A percentile compares a stretch with the other conserved stretches of the same genome.
Conservation (phyloP, 2,113 vertebrate genomes). For the Lagopus leucura region DNA sequence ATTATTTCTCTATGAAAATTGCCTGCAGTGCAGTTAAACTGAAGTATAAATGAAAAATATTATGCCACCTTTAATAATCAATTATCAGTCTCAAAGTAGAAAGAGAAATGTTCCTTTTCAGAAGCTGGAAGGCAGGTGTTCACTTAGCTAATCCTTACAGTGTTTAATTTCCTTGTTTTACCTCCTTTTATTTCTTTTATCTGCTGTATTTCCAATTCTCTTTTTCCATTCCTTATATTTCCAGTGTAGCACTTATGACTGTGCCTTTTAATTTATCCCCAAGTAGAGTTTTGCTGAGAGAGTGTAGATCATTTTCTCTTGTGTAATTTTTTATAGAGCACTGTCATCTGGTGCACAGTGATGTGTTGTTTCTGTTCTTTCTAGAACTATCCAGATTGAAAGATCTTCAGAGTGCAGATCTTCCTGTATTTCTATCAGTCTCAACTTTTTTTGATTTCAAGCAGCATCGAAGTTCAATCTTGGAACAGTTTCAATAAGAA, state of each 20-base stretch:
- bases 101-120: neutral
- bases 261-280: neutral
- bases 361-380: neutral
- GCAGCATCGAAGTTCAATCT: neutral
- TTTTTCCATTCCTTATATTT: neutral
- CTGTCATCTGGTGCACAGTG: fast-evolving
- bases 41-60: conserved; percentile 28
- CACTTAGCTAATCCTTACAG: neutral
- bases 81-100: neutral
- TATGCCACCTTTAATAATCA: conserved; percentile 13
- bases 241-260: neutral
- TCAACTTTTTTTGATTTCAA: neutral
- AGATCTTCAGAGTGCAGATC: neutral
- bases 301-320: neutral
- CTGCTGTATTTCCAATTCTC: neutral
- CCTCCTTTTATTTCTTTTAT: neutral
- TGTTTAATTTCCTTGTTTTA: neutral
- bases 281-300: neutral
- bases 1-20: conserved; percentile 1
- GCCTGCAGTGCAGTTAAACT: conserved; percentile 6
- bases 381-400: neutral
- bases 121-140: neutral
- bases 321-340: neutral
- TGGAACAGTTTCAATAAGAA: neutral
- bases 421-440: neutral